Percentiles rank a stretch among this genome's conserved stretches.
Evolutionary conservation across 2,113 vertebrate species (phyloP).

Genomic region (Sphyrna mokarran): DNA sequence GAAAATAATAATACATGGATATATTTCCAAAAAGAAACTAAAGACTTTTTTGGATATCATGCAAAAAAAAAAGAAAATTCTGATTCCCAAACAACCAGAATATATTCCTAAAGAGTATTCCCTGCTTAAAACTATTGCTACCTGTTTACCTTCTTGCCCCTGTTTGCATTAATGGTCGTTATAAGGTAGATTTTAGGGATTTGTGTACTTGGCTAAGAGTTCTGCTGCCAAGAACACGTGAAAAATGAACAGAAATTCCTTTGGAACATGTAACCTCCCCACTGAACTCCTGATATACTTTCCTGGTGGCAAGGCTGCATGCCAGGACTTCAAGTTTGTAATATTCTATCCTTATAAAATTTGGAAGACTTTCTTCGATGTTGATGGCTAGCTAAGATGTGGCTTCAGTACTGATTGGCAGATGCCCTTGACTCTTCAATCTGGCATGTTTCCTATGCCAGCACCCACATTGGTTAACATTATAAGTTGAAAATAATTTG

Average conservation of each 20-base stretch:
- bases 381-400: neutral
- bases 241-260: neutral
- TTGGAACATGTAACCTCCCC: neutral
- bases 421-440: neutral
- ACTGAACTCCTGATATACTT: neutral
- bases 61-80: neutral
- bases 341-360: neutral
- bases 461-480: neutral
- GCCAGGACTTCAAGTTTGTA: neutral
- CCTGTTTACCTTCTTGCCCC: neutral
- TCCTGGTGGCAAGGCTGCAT: neutral
- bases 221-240: neutral
- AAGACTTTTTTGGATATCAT: neutral
- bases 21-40: neutral
- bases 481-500: neutral
- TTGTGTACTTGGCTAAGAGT: neutral
- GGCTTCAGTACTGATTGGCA: neutral
- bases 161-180: neutral
- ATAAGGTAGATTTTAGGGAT: neutral
- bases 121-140: neutral
- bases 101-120: neutral
- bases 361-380: neutral
- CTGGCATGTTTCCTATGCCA: neutral
- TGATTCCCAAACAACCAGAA: neutral
- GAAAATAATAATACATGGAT: neutral